phyloP scores from a whole-genome alignment of 2,113 vertebrate genomes.

The Cariama cristata region DNA sequence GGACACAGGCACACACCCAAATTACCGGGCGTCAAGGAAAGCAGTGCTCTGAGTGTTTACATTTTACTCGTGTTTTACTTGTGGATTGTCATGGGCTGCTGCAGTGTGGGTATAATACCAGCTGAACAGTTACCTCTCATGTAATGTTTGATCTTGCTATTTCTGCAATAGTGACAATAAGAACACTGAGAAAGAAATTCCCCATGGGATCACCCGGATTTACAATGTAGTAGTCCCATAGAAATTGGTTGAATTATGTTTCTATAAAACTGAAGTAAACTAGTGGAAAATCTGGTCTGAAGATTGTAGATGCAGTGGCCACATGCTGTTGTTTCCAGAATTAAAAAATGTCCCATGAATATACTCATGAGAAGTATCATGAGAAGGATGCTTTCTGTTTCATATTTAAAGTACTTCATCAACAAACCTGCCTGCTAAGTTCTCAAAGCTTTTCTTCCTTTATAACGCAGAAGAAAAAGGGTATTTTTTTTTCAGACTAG shows the following conservation, averaged over 20 bases:
- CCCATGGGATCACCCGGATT: neutral
- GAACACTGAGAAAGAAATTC: neutral
- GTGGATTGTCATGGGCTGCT: neutral
- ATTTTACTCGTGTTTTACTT: neutral
- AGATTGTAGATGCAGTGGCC: neutral
- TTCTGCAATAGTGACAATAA: neutral
- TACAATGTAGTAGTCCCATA: neutral
- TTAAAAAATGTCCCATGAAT: neutral
- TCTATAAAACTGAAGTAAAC: neutral
- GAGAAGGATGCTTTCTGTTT: neutral
- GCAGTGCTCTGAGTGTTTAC: neutral
- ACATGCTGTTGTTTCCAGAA: neutral
- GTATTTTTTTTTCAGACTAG: neutral
- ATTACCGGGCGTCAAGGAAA: neutral
- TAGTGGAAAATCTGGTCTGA: neutral
- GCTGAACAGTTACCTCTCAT: neutral
- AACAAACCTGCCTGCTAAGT: neutral
- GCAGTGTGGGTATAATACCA: neutral
- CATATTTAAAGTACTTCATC: neutral
- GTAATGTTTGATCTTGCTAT: neutral
- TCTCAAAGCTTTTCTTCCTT: conserved; percentile 33
- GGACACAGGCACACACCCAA: neutral
- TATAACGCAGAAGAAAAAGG: neutral
- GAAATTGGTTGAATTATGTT: neutral
- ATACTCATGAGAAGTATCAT: neutral